Percentiles rank a stretch among this genome's conserved stretches.
Conservation (phyloP, 2,888 invertebrate genomes). For the Diarsia mendica region DNA sequence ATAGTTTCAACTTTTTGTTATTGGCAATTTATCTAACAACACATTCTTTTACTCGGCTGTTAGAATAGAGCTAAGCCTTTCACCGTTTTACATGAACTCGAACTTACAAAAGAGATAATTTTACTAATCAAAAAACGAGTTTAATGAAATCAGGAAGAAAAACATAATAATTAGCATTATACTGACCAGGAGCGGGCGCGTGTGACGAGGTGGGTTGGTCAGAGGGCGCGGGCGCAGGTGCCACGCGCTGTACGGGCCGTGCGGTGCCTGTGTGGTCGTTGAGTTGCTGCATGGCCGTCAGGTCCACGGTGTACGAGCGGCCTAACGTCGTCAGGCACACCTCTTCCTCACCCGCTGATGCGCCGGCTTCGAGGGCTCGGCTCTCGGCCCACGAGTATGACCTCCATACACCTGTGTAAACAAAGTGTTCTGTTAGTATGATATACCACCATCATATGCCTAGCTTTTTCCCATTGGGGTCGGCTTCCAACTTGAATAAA, state of each 20-base stretch:
- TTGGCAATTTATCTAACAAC: no score
- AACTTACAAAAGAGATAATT: not conserved
- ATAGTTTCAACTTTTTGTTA: no score
- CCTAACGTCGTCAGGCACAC: constrained; percentile 97
- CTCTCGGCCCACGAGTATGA: constrained; percentile 98
- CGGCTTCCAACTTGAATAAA: not conserved
- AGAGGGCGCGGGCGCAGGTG: constrained; percentile 82
- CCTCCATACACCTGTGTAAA: constrained; percentile 93
- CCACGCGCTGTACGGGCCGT: constrained; percentile 96
- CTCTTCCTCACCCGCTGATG: constrained; percentile 98
- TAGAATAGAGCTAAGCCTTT: no score
- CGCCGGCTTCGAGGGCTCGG: constrained; percentile 98
- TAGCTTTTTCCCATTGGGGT: not conserved
- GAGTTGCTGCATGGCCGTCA: constrained; percentile 99
- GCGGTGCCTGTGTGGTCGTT: constrained; percentile 99
- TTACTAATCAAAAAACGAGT: not conserved
- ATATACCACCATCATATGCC: not conserved
- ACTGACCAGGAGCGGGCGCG: constrained; percentile 68
- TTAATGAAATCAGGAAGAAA: not conserved
- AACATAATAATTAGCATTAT: not conserved
- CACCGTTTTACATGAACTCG: no score
- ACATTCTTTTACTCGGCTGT: no score
- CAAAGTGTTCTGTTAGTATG: not conserved
- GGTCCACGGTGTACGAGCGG: constrained; percentile 98
- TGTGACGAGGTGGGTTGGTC: constrained; percentile 64